phyloP scores from a whole-genome alignment of 2,113 vertebrate species.

The Brachyhypopomus occidentalis region DNA sequence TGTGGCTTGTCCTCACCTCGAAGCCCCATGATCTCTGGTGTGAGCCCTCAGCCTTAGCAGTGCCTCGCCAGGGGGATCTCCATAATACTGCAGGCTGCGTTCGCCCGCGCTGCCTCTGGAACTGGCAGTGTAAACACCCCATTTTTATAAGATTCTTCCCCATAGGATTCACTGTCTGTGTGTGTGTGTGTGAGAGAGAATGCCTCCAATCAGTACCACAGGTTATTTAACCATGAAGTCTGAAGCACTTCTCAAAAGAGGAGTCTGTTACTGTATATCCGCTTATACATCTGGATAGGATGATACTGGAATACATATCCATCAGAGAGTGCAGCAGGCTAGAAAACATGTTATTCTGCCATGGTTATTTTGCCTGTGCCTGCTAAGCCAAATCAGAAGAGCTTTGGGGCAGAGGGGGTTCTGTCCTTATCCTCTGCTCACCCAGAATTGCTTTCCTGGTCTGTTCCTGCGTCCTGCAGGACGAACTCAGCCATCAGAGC shows the following conservation, averaged over 20 bases:
- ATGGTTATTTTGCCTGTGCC: background rate
- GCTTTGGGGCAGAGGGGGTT: background rate
- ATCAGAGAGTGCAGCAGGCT: background rate
- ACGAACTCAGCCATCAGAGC: background rate
- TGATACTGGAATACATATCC: background rate
- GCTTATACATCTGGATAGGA: background rate
- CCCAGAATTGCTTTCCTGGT: background rate
- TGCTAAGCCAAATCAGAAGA: background rate
- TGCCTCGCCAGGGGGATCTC: constrained; percentile 6
- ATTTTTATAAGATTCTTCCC: background rate
- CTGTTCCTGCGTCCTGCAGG: background rate
- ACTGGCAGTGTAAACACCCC: background rate
- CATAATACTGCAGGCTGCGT: constrained; percentile 17
- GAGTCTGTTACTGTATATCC: background rate
- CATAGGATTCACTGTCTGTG: background rate
- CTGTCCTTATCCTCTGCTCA: background rate
- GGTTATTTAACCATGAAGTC: background rate
- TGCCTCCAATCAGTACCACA: background rate
- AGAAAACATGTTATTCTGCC: background rate
- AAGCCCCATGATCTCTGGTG: constrained; percentile 14
- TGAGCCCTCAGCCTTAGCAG: constrained; percentile 8
- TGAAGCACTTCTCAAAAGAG: background rate
- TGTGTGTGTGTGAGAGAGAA: background rate
- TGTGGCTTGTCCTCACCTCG: background rate
- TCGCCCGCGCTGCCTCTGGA: constrained; percentile 4